Conservation (phyloP, 2,888 invertebrate genomes). For the Drosophila monieri region DNA sequence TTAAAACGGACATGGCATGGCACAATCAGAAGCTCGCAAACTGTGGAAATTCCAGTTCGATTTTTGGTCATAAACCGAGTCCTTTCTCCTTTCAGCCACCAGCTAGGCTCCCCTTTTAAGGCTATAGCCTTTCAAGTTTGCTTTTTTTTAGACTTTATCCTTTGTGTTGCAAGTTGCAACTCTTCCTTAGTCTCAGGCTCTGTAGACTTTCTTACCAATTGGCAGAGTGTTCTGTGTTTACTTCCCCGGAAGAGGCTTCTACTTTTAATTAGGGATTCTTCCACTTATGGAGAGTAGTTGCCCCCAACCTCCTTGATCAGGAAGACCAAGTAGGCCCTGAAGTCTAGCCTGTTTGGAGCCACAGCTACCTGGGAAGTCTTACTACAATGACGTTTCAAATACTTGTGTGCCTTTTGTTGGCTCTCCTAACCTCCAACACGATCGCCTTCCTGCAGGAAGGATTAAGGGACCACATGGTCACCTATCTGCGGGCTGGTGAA, state of each 20-base stretch:
- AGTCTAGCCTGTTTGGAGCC: no score
- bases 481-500: constrained; percentile 15
- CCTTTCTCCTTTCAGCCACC: constrained; percentile 29
- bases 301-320: no score
- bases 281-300: no score
- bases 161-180: constrained; percentile 18
- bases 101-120: constrained; percentile 1
- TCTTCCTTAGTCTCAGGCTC: background rate
- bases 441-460: background rate
- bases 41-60: constrained; percentile 73
- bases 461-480: constrained; percentile 1
- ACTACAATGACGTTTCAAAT: background rate
- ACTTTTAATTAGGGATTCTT: no score
- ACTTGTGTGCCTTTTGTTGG: background rate
- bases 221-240: background rate
- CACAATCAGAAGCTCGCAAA: constrained; percentile 23
- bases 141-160: constrained; percentile 48
- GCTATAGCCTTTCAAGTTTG: constrained; percentile 45
- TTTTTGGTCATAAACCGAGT: constrained; percentile 66
- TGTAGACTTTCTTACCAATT: constrained; percentile 1
- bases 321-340: no score
- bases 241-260: no score
- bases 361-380: no score
- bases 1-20: constrained; percentile 33
- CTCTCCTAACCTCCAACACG: background rate